These are phyloP conservation scores for Peribatodes rhomboidaria DNA, from an alignment of 2,888 invertebrate genomes.

Conservation along the genomic window DNA sequence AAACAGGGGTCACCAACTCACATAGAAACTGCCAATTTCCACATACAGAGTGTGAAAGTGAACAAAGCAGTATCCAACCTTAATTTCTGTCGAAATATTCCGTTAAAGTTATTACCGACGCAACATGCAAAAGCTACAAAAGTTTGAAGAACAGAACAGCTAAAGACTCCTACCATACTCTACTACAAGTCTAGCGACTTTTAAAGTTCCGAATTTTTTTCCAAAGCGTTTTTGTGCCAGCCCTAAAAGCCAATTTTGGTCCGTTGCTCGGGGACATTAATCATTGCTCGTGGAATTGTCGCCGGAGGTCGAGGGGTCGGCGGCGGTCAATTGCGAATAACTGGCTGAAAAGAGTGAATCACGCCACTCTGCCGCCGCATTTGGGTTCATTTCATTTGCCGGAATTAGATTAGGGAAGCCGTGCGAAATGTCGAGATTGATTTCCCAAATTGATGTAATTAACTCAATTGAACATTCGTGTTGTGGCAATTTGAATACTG, in stretches of 20 bases:
- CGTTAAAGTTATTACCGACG: too few relatives aligned
- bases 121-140: too few relatives aligned
- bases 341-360: constrained; percentile 42
- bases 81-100: too few relatives aligned
- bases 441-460: background rate
- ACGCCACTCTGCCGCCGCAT: constrained; percentile 32
- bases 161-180: too few relatives aligned
- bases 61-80: too few relatives aligned
- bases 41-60: too few relatives aligned
- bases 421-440: constrained; percentile 22
- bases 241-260: constrained; percentile 38
- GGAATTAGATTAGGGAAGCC: constrained; percentile 21
- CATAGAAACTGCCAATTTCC: too few relatives aligned
- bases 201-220: background rate
- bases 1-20: too few relatives aligned
- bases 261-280: constrained; percentile 46
- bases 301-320: constrained; percentile 53
- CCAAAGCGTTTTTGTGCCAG: background rate
- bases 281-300: constrained; percentile 49
- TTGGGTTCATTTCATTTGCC: constrained; percentile 33
- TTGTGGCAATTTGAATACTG: background rate
- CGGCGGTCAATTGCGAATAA: constrained; percentile 52
- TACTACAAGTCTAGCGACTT: background rate
- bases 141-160: too few relatives aligned
- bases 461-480: background rate